Evolutionary conservation across 30 jellyfish, hydroid and myxozoan species (phyloP).

Genomic region (Hydractinia symbiolongicarpus): DNA sequence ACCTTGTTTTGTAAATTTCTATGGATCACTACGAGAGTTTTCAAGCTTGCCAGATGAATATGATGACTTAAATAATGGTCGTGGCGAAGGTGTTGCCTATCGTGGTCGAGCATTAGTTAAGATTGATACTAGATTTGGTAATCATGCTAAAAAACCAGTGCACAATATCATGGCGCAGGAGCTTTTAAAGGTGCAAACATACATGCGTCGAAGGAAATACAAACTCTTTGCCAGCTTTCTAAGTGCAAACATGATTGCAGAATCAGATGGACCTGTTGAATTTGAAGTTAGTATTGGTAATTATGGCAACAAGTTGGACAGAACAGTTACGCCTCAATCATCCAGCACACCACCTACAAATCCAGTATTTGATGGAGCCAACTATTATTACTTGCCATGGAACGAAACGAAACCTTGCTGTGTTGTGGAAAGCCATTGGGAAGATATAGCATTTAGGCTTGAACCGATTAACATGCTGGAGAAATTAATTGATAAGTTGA

Average conservation of each 20-base stretch:
- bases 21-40: slow-evolving; percentile 82
- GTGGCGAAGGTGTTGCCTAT: slow-evolving; percentile 91
- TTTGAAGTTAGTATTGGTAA: slow-evolving; percentile 96
- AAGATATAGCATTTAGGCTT: slow-evolving; percentile 78
- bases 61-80: slow-evolving; percentile 66
- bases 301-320: slow-evolving; percentile 85
- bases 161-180: slow-evolving; percentile 82
- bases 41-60: slow-evolving; percentile 69
- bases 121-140: slow-evolving; percentile 78
- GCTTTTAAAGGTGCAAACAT: slow-evolving; percentile 55
- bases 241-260: slow-evolving; percentile 76
- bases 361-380: slow-evolving; percentile 87
- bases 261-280: slow-evolving; percentile 85
- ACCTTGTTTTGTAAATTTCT: slow-evolving; percentile 71
- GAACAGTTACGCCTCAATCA: slow-evolving; percentile 87
- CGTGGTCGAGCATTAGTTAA: slow-evolving; percentile 80
- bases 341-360: slow-evolving; percentile 93
- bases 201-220: slow-evolving; percentile 74
- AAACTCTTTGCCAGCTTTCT: slow-evolving; percentile 80
- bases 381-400: slow-evolving; percentile 87
- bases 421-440: slow-evolving; percentile 96
- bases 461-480: slow-evolving; percentile 62
- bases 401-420: slow-evolving; percentile 94
- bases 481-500: slow-evolving; percentile 67
- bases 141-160: slow-evolving; percentile 76